These are phyloP conservation scores for Cartodere bifasciata DNA, from an alignment of 2,888 invertebrate genomes.

Conservation along the genomic window DNA sequence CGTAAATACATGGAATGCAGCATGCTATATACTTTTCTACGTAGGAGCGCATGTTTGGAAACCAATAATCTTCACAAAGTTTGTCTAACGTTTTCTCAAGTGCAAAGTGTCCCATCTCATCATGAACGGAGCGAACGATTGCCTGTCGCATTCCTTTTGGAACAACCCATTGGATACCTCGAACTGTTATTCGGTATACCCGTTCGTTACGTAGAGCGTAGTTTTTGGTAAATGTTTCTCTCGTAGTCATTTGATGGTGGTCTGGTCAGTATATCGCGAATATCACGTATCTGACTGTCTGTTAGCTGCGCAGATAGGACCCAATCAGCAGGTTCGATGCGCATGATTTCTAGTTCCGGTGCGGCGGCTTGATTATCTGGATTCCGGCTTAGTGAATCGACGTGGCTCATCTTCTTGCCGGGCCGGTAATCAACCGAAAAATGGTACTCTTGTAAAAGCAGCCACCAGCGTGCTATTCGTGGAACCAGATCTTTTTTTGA, in stretches of 20 bases:
- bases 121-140: constrained; percentile 23
- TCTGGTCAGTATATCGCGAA: constrained; percentile 12
- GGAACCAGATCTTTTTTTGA: constrained; percentile 15
- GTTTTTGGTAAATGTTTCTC: constrained; percentile 11
- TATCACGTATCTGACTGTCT: constrained; percentile 14
- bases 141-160: constrained; percentile 23
- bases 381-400: constrained; percentile 19
- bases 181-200: constrained; percentile 14
- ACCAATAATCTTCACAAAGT: constrained; percentile 29
- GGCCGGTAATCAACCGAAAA: constrained; percentile 14
- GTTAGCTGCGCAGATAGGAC: constrained; percentile 17
- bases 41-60: constrained; percentile 27
- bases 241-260: constrained; percentile 12
- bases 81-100: constrained; percentile 24
- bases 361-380: constrained; percentile 10
- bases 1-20: constrained; percentile 30
- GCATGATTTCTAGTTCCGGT: constrained; percentile 3
- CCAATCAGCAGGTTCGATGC: constrained; percentile 17
- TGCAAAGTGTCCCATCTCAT: constrained; percentile 29
- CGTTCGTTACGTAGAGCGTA: constrained; percentile 12
- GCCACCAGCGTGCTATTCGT: constrained; percentile 16
- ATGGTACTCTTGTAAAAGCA: constrained; percentile 14
- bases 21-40: constrained; percentile 29
- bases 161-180: constrained; percentile 22
- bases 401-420: constrained; percentile 15